These are phyloP conservation scores for Carapus acus DNA, from an alignment of 2,797 vertebrate genomes.

Conservation along the genomic window DNA sequence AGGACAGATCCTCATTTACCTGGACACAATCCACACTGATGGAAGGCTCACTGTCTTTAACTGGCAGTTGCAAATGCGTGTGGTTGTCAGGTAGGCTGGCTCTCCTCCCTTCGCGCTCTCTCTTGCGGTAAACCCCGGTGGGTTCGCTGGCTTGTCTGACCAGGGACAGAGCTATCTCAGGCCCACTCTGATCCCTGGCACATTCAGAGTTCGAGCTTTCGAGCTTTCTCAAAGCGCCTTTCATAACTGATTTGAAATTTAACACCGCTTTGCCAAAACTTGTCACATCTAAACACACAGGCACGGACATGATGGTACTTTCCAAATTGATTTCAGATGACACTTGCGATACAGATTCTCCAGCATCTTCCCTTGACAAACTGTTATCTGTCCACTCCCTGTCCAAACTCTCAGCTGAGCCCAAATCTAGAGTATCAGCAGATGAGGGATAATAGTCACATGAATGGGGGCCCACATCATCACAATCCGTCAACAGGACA, in stretches of 20 bases:
- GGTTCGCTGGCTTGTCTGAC: conserved; percentile 53
- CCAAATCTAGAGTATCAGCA: conserved; percentile 56
- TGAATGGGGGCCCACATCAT: conserved; percentile 62
- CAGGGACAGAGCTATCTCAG: conserved; percentile 57
- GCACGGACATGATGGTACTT: conserved; percentile 65
- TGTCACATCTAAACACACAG: conserved; percentile 76
- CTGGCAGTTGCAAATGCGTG: conserved; percentile 60
- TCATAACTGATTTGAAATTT: conserved; percentile 82
- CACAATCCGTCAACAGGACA: conserved; percentile 66
- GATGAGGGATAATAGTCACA: conserved; percentile 58
- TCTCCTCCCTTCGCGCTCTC: conserved; percentile 56
- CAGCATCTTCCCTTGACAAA: conserved; percentile 45
- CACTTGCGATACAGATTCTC: conserved; percentile 39
- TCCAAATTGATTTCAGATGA: conserved; percentile 64
- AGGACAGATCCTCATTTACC: conserved; percentile 46
- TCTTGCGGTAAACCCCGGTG: conserved; percentile 58
- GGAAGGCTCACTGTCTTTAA: conserved; percentile 55
- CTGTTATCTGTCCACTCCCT: conserved; percentile 59
- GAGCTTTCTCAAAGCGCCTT: conserved; percentile 84
- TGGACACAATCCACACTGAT: conserved; percentile 53
- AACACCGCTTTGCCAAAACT: conserved; percentile 82
- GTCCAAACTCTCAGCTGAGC: conserved; percentile 62
- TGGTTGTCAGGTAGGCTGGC: conserved; percentile 64
- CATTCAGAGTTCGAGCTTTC: conserved; percentile 72
- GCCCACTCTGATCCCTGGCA: conserved; percentile 64